Percentiles rank a stretch among this genome's conserved stretches.
These are phyloP conservation scores for Erebia aethiops DNA, from an alignment of 2,888 invertebrate genomes.

Conservation along the genomic window DNA sequence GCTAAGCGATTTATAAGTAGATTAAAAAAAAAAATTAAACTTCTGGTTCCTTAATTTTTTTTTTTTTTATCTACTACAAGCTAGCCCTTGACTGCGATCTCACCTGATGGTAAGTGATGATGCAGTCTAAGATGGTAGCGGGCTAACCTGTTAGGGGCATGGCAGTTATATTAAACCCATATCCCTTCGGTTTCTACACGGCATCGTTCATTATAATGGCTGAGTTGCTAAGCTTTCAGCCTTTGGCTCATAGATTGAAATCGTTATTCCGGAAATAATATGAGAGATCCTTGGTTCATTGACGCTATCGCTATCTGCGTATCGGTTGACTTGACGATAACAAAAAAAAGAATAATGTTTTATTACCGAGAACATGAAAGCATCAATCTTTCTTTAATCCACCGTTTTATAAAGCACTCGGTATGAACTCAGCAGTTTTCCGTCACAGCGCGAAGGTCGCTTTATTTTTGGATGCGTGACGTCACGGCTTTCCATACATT, in stretches of 20 bases:
- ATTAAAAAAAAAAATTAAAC: too few species aligned
- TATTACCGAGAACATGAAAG: slow-evolving; percentile 43
- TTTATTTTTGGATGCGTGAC: slow-evolving; percentile 65
- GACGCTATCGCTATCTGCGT: neutral
- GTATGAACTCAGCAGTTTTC: slow-evolving; percentile 61
- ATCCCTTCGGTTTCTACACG: too few species aligned
- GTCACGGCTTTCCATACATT: slow-evolving; percentile 66
- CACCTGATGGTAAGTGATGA: too few species aligned
- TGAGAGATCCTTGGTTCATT: slow-evolving; percentile 1
- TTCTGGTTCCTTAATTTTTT: too few species aligned
- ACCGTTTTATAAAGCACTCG: slow-evolving; percentile 43
- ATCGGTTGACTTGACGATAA: slow-evolving; percentile 1
- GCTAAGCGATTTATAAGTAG: too few species aligned
- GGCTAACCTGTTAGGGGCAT: too few species aligned
- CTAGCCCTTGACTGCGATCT: too few species aligned
- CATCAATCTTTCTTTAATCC: slow-evolving; percentile 54
- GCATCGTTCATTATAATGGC: too few species aligned
- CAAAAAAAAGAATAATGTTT: slow-evolving; percentile 20
- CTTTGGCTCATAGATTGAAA: neutral
- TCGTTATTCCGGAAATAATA: neutral
- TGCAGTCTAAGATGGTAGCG: too few species aligned
- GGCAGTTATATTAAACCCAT: too few species aligned
- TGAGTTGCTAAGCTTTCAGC: too few species aligned
- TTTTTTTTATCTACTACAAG: too few species aligned
- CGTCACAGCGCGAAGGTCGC: slow-evolving; percentile 69